Evolutionary conservation across 1,140 invertebrate genomes (phyloP).

Genomic region (Bombus sibiricus): DNA sequence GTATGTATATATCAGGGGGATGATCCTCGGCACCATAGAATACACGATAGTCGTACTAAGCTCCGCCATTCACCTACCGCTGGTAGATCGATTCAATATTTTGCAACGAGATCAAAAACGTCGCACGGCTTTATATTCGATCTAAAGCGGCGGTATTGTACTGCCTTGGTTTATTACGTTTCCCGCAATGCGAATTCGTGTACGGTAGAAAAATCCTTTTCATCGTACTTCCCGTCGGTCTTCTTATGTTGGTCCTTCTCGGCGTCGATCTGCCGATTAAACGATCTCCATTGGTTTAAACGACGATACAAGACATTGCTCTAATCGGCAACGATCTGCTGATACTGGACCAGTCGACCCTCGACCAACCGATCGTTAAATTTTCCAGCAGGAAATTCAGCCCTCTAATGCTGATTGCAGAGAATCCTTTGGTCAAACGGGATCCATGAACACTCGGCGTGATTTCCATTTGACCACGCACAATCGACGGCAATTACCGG

Average conservation of each 20-base stretch:
- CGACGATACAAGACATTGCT: not conserved
- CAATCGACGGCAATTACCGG: constrained; percentile 13
- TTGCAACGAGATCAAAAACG: constrained; percentile 68
- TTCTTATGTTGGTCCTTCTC: not conserved
- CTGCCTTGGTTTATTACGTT: constrained; percentile 49
- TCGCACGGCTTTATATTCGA: constrained; percentile 17
- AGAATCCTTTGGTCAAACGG: constrained; percentile 11
- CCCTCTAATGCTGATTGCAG: not conserved
- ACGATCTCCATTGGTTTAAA: constrained; percentile 1
- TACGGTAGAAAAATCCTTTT: not conserved
- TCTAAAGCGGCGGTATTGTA: constrained; percentile 29
- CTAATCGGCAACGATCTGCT: constrained; percentile 15
- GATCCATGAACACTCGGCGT: constrained; percentile 22
- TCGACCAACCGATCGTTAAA: constrained; percentile 34
- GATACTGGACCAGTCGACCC: not conserved
- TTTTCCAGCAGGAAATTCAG: constrained; percentile 38
- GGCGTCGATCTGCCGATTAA: not conserved
- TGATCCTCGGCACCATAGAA: constrained; percentile 62
- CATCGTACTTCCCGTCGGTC: not conserved
- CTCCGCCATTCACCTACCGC: constrained; percentile 69
- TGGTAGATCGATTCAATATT: constrained; percentile 73
- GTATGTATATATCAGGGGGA: constrained; percentile 52
- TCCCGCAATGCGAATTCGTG: not conserved
- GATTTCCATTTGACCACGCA: constrained; percentile 30
- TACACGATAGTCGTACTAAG: constrained; percentile 66